Conservation (phyloP, 2,797 vertebrate species). For the Morelia viridis region DNA sequence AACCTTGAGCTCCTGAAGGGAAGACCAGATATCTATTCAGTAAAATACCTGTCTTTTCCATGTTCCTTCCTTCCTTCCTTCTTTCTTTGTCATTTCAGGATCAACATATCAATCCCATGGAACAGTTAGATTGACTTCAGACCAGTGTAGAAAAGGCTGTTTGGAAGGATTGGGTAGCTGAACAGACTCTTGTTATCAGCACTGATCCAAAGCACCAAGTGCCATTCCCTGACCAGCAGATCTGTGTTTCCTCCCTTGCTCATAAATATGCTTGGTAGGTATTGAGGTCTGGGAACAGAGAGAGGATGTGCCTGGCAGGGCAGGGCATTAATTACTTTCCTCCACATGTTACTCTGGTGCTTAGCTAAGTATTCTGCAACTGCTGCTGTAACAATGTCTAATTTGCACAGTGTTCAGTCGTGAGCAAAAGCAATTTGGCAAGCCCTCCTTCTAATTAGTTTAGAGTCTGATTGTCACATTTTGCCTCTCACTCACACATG, state of each 20-base stretch:
- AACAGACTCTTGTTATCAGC: fast-evolving
- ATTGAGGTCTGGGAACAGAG: conserved; percentile 22
- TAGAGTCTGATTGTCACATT: conserved; percentile 64
- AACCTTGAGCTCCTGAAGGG: background rate
- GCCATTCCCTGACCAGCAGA: background rate
- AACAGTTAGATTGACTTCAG: background rate
- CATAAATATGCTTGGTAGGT: conserved; percentile 25
- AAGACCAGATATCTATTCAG: background rate
- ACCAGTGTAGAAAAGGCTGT: background rate
- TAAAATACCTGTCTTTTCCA: background rate
- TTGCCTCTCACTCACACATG: conserved; percentile 49
- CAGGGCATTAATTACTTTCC: conserved; percentile 40
- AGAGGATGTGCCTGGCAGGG: conserved; percentile 36
- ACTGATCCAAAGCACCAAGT: background rate
- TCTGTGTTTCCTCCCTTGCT: background rate
- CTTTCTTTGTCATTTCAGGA: background rate
- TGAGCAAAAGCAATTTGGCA: conserved; percentile 58
- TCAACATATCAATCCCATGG: background rate
- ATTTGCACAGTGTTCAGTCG: conserved; percentile 61
- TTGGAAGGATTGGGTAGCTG: background rate
- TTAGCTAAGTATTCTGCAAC: conserved; percentile 40
- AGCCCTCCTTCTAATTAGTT: conserved; percentile 60
- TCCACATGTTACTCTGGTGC: conserved; percentile 48
- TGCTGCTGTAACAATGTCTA: conserved; percentile 56
- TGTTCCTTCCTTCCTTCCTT: background rate